Conservation (phyloP, 2,797 vertebrate species). For the Coracias cyanogaster region DNA sequence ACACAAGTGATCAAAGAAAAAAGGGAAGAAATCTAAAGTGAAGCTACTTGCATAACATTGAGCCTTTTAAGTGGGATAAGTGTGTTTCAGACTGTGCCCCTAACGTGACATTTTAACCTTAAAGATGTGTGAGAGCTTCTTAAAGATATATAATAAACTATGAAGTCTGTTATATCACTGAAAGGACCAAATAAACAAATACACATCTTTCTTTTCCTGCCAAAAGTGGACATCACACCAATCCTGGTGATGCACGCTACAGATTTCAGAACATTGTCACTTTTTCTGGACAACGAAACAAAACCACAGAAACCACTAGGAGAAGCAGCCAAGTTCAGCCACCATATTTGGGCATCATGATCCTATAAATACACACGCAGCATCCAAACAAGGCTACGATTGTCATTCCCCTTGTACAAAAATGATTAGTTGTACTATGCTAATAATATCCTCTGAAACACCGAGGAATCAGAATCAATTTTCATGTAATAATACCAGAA, state of each 20-base stretch:
- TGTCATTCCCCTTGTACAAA: background rate
- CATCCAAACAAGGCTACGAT: background rate
- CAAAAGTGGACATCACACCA: background rate
- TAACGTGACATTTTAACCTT: background rate
- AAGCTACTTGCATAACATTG: background rate
- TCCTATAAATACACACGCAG: constrained; percentile 8
- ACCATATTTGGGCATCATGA: background rate
- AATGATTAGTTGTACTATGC: background rate
- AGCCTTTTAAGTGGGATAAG: background rate
- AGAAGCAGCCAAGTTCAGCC: background rate
- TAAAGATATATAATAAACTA: background rate
- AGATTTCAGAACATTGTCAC: background rate
- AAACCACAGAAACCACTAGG: constrained; percentile 24
- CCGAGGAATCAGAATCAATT: background rate
- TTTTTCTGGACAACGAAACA: background rate
- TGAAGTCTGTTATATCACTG: background rate
- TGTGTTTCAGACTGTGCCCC: background rate
- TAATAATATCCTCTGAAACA: background rate
- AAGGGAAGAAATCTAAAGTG: constrained; percentile 5
- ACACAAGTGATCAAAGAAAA: constrained; percentile 8
- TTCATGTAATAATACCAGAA: background rate
- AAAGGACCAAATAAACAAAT: background rate
- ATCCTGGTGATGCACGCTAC: background rate
- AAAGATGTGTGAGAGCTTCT: background rate
- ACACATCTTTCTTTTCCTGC: background rate